Percentiles rank a stretch among this genome's conserved stretches.
phyloP scores from a whole-genome alignment of 2,888 invertebrate species.

The Oscheius onirici region DNA sequence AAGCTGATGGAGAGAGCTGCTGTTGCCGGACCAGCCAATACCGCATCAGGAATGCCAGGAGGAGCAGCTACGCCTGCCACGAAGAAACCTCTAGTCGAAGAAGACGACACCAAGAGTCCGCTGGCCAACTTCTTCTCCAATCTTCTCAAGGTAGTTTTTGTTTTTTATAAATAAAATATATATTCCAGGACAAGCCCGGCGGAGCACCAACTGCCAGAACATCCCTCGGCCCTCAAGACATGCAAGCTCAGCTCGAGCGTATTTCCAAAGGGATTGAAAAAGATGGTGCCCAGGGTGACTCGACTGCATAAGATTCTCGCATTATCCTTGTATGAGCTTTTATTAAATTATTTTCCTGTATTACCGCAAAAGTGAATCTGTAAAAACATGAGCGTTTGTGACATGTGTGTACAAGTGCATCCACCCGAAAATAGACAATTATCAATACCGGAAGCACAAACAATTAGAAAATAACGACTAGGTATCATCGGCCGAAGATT shows the following conservation, averaged over 20 bases:
- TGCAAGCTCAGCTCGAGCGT: slow-evolving; percentile 45
- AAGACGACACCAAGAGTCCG: slow-evolving; percentile 58
- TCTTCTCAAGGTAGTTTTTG: slow-evolving; percentile 55
- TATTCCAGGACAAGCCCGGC: slow-evolving; percentile 41
- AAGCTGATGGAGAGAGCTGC: slow-evolving; percentile 40
- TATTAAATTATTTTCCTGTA: neutral
- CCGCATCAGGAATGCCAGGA: slow-evolving; percentile 15
- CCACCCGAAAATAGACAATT: slow-evolving; percentile 10
- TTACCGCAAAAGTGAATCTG: no score
- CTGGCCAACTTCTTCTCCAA: slow-evolving; percentile 69
- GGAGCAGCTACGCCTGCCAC: slow-evolving; percentile 32
- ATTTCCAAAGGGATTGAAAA: slow-evolving; percentile 29
- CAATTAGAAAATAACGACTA: neutral
- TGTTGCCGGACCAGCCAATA: neutral
- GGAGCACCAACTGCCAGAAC: slow-evolving; percentile 29
- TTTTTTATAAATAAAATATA: neutral
- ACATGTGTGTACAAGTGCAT: slow-evolving; percentile 24
- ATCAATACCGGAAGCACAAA: slow-evolving; percentile 11
- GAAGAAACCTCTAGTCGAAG: slow-evolving; percentile 41
- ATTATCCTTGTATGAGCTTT: slow-evolving; percentile 2
- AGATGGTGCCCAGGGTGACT: slow-evolving; percentile 1
- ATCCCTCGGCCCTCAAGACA: slow-evolving; percentile 29
- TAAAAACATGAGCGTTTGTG: neutral
- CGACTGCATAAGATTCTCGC: slow-evolving; percentile 2
- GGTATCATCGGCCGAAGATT: slow-evolving; percentile 39